Evolutionary conservation across 2,888 invertebrate genomes (phyloP).

Genomic region (Pristionchus fissidentatus): DNA sequence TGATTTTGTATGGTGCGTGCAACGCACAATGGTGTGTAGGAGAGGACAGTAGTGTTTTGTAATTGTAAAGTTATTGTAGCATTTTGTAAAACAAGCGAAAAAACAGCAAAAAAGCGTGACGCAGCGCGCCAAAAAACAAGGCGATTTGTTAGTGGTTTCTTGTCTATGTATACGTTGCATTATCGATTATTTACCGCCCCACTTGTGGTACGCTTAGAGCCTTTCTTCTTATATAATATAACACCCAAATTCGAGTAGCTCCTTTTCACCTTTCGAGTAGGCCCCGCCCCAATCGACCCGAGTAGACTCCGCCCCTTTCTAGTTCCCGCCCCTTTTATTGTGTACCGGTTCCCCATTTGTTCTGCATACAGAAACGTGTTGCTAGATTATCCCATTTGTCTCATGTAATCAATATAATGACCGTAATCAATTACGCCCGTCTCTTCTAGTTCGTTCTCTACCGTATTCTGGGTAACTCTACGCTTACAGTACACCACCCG

Average conservation of each 20-base stretch:
- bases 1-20: background rate
- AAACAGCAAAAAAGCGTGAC: conserved; percentile 25
- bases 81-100: conserved; percentile 43
- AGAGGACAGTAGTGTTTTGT: too few species aligned
- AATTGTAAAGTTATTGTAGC: background rate
- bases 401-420: conserved; percentile 19
- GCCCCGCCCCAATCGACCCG: background rate
- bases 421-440: too few species aligned
- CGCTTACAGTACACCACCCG: conserved; percentile 25
- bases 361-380: conserved; percentile 45
- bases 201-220: conserved; percentile 40
- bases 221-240: conserved; percentile 39
- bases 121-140: conserved; percentile 34
- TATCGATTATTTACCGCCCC: background rate
- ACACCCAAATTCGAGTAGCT: conserved; percentile 21
- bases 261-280: background rate
- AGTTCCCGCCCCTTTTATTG: conserved; percentile 16
- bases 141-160: conserved; percentile 14
- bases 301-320: conserved; percentile 18
- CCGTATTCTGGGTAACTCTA: conserved; percentile 38
- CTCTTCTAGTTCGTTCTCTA: conserved; percentile 23
- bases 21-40: too few species aligned
- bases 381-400: conserved; percentile 44
- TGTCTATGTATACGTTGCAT: conserved; percentile 30
- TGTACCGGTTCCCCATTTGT: too few species aligned